phyloP scores from a whole-genome alignment of 2,113 vertebrate genomes.

The Sprattus sprattus region DNA sequence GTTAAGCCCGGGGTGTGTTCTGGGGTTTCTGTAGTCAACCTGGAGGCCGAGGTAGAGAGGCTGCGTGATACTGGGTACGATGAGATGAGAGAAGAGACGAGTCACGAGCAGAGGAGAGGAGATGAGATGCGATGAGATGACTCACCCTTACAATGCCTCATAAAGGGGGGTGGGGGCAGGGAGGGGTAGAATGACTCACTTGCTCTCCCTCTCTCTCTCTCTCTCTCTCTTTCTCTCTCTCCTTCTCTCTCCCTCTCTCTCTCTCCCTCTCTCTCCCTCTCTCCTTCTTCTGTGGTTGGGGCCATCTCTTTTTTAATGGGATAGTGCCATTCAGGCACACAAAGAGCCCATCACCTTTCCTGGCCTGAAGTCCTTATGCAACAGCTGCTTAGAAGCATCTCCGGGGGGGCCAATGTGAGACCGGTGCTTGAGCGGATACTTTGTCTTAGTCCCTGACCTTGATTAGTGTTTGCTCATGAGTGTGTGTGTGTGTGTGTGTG shows the following conservation, averaged over 20 bases:
- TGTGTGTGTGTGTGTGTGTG: too few relatives aligned
- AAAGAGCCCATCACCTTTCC: background rate
- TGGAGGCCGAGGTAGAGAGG: background rate
- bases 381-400: background rate
- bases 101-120: background rate
- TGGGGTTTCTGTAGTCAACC: background rate
- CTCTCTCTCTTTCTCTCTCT: background rate
- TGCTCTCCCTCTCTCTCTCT: background rate
- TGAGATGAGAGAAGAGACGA: background rate
- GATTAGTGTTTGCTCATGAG: background rate
- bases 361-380: background rate
- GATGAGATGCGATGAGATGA: constrained; percentile 24
- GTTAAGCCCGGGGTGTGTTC: background rate
- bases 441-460: background rate
- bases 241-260: background rate
- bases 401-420: background rate
- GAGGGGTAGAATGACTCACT: background rate
- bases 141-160: constrained; percentile 38
- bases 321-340: background rate
- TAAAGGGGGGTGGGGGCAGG: background rate
- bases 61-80: constrained; percentile 23
- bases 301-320: constrained; percentile 22
- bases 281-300: constrained; percentile 25
- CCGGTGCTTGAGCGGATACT: background rate
- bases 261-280: background rate